Evolutionary conservation across 2,113 vertebrate species (phyloP).

Genomic region (Galeopterus variegatus): DNA sequence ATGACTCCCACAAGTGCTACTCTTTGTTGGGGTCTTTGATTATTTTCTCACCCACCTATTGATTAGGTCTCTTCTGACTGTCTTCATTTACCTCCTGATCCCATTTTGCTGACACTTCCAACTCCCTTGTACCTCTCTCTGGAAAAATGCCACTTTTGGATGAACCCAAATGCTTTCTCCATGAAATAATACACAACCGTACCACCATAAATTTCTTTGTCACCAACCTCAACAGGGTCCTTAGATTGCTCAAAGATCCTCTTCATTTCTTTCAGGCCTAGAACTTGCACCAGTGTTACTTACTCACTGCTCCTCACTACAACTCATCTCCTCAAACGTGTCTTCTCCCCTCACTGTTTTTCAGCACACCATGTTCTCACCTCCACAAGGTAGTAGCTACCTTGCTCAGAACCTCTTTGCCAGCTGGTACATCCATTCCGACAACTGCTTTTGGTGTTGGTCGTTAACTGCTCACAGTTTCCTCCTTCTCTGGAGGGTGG

Average conservation of each 20-base stretch:
- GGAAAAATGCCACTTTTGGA: not conserved
- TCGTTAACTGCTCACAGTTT: not conserved
- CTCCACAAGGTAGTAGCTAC: not conserved
- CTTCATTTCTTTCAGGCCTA: not conserved
- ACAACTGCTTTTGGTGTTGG: not conserved
- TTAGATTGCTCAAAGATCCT: not conserved
- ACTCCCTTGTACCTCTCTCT: not conserved
- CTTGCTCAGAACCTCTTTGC: not conserved
- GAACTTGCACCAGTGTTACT: not conserved
- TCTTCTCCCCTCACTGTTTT: not conserved
- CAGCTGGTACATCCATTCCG: not conserved
- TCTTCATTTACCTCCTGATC: not conserved
- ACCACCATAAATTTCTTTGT: not conserved
- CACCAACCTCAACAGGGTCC: not conserved
- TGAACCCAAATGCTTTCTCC: not conserved
- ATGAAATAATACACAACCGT: not conserved
- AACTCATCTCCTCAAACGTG: not conserved
- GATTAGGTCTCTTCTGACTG: not conserved
- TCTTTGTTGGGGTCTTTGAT: not conserved
- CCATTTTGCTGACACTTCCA: not conserved
- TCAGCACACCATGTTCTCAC: not conserved
- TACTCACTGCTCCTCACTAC: not conserved
- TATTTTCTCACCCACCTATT: not conserved
- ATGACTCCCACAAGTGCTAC: not conserved
- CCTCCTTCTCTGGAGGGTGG: not conserved